Evolutionary conservation across 1,140 invertebrate genomes (phyloP), one percentile per base, ranked within the genome.

Genomic region (Orussus abietinus): DNA sequence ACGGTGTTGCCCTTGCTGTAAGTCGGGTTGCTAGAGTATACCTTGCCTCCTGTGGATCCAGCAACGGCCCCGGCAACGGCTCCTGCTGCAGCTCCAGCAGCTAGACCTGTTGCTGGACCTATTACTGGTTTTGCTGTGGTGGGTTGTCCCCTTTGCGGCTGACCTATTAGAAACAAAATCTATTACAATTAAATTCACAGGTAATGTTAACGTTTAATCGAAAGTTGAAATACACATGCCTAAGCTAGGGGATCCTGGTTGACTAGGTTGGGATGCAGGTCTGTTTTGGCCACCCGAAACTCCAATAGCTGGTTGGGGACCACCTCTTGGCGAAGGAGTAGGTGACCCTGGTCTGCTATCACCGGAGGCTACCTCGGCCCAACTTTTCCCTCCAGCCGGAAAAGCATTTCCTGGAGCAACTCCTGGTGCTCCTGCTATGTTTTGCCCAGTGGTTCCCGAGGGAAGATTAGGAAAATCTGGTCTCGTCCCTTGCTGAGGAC

Each of bases 1-100:
- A 76, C 59, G 1, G 45, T 38, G 17, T 68, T 70, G 1, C 70
- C 68, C 39, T 69, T 68, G 29, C 69, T 68, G 19, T 61, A 69
- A 2, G 51, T 69, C 5, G 67, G 67, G 47, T 69, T 66, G 25
- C 58, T 65, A 0, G 58, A 59, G 20, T 62, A 69, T 4, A 36
- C 38, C 20, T 53, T 53, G 2, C 18, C 65, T 12, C 12, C 12
- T 18, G 20, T 20, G 13, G 15, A 17, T 12, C 34, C 34, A 15
- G 31, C 10, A n/a, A 11, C 13, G 7, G 28, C 21, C 10, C 33
- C 17, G 20, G 14, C 32, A 12, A 35, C 42, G 9, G 36, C 34
- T 5, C 3, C 28, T 3, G 30, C 18, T 13, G 25, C 36, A 10
- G 10, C 37, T 5, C 26, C 49, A 31, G 31, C 32, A 7, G 31